Evolutionary conservation across 2,797 vertebrate species (phyloP), one percentile per base, ranked within the genome.

Genomic region (Champsocephalus esox): DNA sequence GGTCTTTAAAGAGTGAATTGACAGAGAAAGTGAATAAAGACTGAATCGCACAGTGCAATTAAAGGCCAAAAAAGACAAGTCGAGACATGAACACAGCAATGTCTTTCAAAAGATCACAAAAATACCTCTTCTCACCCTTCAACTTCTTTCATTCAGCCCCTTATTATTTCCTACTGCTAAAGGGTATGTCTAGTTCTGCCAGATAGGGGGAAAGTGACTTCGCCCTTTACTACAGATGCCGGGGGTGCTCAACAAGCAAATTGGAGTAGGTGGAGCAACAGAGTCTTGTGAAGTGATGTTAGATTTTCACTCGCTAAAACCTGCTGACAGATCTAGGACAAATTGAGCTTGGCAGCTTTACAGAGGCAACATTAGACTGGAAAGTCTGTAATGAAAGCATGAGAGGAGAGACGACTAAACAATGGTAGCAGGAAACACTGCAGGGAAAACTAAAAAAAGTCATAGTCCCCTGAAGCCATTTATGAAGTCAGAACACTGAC

Each of bases 311-410:
- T 34, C 65, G 72, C 77, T 85, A 54, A 79, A 88, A 85, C 75
- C 59, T 50, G 55, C 12, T 62, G 63, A 62, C 61, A 75, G 78
- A 66, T 75, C 50, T 74, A 41, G n/a, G 51, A 83, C 55, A 80
- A 87, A 85, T 56, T 82, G 59, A 77, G 56, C 58, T 66, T 83
- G 79, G 66, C 66, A 87, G 79, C 32, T 81, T 78, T 68, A 63
- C n/a, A 66, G 14, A 75, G 38, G 45, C n/a, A 50, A 41, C 64
- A 32, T 62, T 63, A 81, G 66, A 65, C 24, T 46, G 50, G 46
- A 75, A 66, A 62, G 32, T 50, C 19, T 14, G 44, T 56, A 70
- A 73, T 76, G 51, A 81, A 82, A 80, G 66, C 34, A 48, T 8
- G 56, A 50, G 32, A 44, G 17, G 50, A 34, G n/a, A 63, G 21